These are phyloP conservation scores for Probosciger aterrimus DNA, from an alignment of 2,113 vertebrate species.

Conservation along the genomic window DNA sequence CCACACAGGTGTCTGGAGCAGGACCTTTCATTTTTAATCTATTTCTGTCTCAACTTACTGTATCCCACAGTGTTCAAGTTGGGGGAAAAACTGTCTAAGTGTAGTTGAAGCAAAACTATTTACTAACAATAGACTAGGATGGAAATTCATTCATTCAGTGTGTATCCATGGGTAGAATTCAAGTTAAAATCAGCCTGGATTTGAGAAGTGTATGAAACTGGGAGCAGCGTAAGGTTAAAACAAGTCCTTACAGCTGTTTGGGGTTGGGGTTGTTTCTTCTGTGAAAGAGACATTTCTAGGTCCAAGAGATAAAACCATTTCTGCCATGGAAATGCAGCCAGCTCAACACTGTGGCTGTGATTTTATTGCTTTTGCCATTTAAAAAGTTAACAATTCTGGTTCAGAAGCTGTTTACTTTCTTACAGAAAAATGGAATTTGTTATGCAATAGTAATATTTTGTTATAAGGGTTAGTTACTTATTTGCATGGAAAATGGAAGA, in stretches of 20 bases:
- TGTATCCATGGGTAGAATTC: neutral
- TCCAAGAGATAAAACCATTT: neutral
- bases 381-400: neutral
- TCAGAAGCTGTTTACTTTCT: neutral
- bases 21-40: neutral
- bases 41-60: neutral
- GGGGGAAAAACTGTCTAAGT: neutral
- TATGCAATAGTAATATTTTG: neutral
- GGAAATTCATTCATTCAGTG: neutral
- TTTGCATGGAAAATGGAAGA: neutral
- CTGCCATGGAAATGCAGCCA: neutral
- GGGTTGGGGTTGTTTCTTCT: neutral
- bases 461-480: neutral
- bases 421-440: neutral
- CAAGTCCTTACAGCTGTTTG: neutral
- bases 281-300: neutral
- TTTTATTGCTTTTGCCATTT: neutral
- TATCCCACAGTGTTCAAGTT: fast-evolving
- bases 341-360: neutral
- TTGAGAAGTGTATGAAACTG: neutral
- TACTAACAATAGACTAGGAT: neutral
- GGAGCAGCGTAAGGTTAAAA: neutral
- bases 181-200: neutral
- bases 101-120: neutral
- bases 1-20: neutral